Conservation (phyloP, 2,888 invertebrate species). For the Nudaria mundana region DNA sequence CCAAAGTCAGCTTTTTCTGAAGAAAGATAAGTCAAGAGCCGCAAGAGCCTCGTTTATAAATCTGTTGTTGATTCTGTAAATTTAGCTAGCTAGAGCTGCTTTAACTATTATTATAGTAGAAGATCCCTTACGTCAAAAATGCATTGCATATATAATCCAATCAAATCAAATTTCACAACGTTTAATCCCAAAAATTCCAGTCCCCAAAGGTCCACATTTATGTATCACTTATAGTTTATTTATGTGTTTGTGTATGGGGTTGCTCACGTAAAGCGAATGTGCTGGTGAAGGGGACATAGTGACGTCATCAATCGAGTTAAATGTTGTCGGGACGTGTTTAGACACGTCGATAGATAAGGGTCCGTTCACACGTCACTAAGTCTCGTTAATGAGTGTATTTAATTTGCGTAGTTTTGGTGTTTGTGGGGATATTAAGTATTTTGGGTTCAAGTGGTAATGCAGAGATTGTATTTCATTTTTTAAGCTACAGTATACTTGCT, state of each 20-base stretch:
- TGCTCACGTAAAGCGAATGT: slow-evolving; percentile 44
- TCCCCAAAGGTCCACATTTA: slow-evolving; percentile 4
- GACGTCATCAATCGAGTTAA: slow-evolving; percentile 63
- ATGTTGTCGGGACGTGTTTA: slow-evolving; percentile 46
- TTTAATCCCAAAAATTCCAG: slow-evolving; percentile 2
- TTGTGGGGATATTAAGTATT: neutral
- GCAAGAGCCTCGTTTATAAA: too few relatives aligned
- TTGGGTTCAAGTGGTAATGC: neutral
- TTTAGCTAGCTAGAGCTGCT: too few relatives aligned
- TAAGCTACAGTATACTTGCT: neutral
- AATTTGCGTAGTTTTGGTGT: slow-evolving; percentile 1
- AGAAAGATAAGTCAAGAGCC: too few relatives aligned
- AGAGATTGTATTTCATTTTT: too few relatives aligned
- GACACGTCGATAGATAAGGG: slow-evolving; percentile 39
- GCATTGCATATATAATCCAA: too few relatives aligned
- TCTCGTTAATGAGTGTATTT: slow-evolving; percentile 19
- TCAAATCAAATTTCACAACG: too few relatives aligned
- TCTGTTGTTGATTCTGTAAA: too few relatives aligned
- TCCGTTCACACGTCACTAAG: slow-evolving; percentile 22
- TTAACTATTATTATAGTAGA: too few relatives aligned
- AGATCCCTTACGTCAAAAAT: too few relatives aligned
- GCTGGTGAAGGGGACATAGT: slow-evolving; percentile 48
- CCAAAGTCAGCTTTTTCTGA: too few relatives aligned
- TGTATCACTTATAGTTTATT: slow-evolving; percentile 17
- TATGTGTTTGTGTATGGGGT: slow-evolving; percentile 20